Conservation (phyloP, 1,140 invertebrate species). For the Aradophagus sp. region DNA sequence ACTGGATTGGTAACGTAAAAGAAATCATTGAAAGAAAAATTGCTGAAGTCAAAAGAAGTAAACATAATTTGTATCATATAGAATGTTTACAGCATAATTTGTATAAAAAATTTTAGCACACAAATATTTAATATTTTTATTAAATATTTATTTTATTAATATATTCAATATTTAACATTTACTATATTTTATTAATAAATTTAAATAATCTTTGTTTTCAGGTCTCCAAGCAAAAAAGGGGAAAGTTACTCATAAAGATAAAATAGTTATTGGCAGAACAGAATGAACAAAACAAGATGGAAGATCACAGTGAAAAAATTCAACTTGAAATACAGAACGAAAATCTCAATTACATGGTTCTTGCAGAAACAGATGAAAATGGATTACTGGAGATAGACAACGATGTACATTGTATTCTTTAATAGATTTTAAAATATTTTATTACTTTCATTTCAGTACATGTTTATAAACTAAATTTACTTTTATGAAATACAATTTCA, state of each 20-base stretch:
- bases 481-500: too few relatives aligned
- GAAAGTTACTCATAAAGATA: background rate
- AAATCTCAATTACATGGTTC: background rate
- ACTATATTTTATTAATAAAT: too few relatives aligned
- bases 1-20: background rate
- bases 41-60: conserved; percentile 7
- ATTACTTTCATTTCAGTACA: too few relatives aligned
- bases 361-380: conserved; percentile 1
- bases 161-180: background rate
- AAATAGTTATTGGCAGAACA: too few relatives aligned
- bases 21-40: conserved; percentile 1
- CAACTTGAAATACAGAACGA: background rate
- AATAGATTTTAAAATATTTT: too few relatives aligned
- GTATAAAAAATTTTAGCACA: too few relatives aligned
- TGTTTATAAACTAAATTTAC: too few relatives aligned
- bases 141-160: background rate
- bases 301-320: background rate
- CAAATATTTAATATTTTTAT: background rate
- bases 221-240: background rate
- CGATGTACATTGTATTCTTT: too few relatives aligned
- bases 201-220: background rate
- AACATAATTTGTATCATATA: too few relatives aligned
- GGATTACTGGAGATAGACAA: background rate
- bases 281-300: too few relatives aligned
- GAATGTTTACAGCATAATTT: too few relatives aligned